These are phyloP conservation scores for Eupithecia abbreviata DNA, from an alignment of 2,888 invertebrate genomes.

Conservation along the genomic window DNA sequence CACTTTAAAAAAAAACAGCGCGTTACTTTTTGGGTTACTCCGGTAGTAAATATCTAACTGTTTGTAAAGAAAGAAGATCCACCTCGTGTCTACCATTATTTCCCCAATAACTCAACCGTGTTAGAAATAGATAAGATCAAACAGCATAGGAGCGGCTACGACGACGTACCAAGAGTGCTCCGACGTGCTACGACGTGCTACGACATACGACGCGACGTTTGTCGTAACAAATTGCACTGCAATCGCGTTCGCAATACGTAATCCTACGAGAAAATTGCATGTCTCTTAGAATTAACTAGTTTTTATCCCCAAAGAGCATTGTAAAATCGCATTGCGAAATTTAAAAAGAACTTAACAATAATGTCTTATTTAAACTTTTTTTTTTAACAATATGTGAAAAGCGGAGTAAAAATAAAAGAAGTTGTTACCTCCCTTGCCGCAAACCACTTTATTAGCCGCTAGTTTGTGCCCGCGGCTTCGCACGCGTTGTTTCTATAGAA, in stretches of 20 bases:
- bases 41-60: neutral
- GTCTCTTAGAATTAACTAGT: constrained; percentile 8
- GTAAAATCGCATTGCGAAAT: neutral
- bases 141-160: constrained; percentile 2
- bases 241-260: constrained; percentile 19
- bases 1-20: no score
- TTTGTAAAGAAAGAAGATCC: neutral
- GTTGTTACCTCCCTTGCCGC: neutral
- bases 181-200: constrained; percentile 14
- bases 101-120: neutral
- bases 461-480: no score
- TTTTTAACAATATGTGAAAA: neutral
- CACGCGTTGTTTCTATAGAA: no score
- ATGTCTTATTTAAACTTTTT: neutral
- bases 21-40: neutral
- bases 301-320: constrained; percentile 9
- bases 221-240: constrained; percentile 24
- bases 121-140: neutral
- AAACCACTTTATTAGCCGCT: neutral
- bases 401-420: neutral
- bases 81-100: neutral
- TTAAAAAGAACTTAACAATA: neutral
- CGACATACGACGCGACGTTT: constrained; percentile 3
- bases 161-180: constrained; percentile 8
- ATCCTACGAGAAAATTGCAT: constrained; percentile 18